A percentile compares a stretch with the other conserved stretches of the same genome.
Evolutionary conservation across 2,797 vertebrate species (phyloP).

Genomic region (Danionella dracula): DNA sequence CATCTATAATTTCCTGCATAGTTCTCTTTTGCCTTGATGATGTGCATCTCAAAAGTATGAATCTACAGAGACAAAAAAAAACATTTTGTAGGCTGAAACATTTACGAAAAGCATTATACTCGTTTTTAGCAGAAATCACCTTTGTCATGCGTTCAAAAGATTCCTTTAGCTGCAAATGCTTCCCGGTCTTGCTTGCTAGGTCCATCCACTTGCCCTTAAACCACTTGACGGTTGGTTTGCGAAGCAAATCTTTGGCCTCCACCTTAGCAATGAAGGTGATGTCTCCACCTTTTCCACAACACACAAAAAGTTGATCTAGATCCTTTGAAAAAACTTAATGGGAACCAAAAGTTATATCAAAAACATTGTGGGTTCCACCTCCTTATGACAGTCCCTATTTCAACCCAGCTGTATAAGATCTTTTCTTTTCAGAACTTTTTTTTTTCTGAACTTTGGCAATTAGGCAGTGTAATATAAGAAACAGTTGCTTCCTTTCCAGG

Average conservation of each 20-base stretch:
- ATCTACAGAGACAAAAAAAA: slow-evolving; percentile 64
- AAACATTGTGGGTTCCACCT: no score
- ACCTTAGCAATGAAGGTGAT: slow-evolving; percentile 92
- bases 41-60: slow-evolving; percentile 97
- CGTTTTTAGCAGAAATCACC: slow-evolving; percentile 59
- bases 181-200: slow-evolving; percentile 95
- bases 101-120: neutral
- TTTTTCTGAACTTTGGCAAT: no score
- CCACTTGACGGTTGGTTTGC: slow-evolving; percentile 93
- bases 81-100: neutral
- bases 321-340: no score
- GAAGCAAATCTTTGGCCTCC: slow-evolving; percentile 93
- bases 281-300: slow-evolving; percentile 75
- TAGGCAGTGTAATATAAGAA: no score
- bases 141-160: slow-evolving; percentile 87
- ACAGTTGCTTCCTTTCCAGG: no score
- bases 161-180: slow-evolving; percentile 95
- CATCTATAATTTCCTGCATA: slow-evolving; percentile 95
- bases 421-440: no score
- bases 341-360: no score
- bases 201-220: slow-evolving; percentile 99
- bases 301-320: neutral
- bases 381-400: no score
- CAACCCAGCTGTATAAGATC: no score
- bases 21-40: slow-evolving; percentile 97